A percentile compares a stretch with the other conserved stretches of the same genome.
Evolutionary conservation across 2,888 invertebrate species (phyloP).

Genomic region (Eupithecia dodoneata): DNA sequence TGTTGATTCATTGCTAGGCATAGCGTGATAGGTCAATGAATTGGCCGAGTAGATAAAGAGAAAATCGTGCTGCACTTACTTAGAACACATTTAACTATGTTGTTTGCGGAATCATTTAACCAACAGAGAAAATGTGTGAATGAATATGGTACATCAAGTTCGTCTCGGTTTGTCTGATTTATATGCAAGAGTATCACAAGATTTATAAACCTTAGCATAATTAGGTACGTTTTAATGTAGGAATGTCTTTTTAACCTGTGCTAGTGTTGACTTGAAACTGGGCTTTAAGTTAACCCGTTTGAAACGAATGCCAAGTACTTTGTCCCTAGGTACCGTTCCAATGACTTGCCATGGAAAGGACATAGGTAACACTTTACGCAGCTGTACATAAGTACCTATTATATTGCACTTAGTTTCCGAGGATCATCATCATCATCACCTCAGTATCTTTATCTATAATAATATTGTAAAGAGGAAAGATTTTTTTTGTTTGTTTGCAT

Average conservation of each 20-base stretch:
- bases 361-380: neutral
- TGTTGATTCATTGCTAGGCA: conserved; percentile 27
- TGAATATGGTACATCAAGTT: conserved; percentile 3
- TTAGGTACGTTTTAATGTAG: too few species aligned
- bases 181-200: neutral
- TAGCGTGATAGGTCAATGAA: conserved; percentile 60
- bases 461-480: too few species aligned
- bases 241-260: neutral
- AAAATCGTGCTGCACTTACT: conserved; percentile 48
- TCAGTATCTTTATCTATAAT: neutral
- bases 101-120: conserved; percentile 1
- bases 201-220: neutral
- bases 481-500: too few species aligned
- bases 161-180: neutral
- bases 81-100: conserved; percentile 7
- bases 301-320: neutral
- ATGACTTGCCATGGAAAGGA: neutral
- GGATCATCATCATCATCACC: neutral
- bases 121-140: neutral
- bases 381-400: neutral
- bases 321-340: conserved; percentile 2
- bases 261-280: neutral
- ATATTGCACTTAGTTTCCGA: neutral
- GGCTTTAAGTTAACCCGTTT: neutral
- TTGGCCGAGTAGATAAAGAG: conserved; percentile 37